A percentile compares a stretch with the other conserved stretches of the same genome.
These are phyloP conservation scores for Ruditapes philippinarum DNA, from an alignment of 1,140 invertebrate genomes.

Conservation along the genomic window DNA sequence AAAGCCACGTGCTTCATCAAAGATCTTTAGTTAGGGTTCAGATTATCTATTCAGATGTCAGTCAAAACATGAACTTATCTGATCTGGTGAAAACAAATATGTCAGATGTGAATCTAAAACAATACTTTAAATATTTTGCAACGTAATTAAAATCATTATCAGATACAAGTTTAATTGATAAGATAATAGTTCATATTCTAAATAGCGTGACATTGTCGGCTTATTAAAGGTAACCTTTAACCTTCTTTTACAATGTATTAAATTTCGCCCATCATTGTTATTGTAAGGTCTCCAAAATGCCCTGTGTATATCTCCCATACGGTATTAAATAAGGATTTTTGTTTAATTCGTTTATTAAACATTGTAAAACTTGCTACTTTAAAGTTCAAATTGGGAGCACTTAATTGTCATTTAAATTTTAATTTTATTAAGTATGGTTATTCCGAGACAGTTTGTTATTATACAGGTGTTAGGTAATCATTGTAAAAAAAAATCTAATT, in stretches of 20 bases:
- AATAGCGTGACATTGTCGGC: neutral
- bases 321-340: neutral
- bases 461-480: too few species aligned
- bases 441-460: too few species aligned
- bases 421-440: too few species aligned
- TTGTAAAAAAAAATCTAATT: too few species aligned
- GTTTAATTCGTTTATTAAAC: neutral
- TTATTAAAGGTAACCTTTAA: neutral
- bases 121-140: neutral
- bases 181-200: neutral
- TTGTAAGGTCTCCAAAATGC: neutral
- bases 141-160: neutral
- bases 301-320: neutral
- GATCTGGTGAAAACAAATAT: neutral
- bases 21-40: too few species aligned
- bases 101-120: neutral
- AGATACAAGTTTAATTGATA: neutral
- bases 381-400: neutral
- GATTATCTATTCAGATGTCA: neutral
- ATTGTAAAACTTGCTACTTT: neutral
- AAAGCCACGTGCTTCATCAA: too few species aligned
- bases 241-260: neutral
- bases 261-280: constrained; percentile 5
- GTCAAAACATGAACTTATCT: neutral
- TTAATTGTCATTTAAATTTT: neutral